These are phyloP conservation scores for Zeus faber DNA, from an alignment of 2,113 vertebrate species.

Conservation along the genomic window DNA sequence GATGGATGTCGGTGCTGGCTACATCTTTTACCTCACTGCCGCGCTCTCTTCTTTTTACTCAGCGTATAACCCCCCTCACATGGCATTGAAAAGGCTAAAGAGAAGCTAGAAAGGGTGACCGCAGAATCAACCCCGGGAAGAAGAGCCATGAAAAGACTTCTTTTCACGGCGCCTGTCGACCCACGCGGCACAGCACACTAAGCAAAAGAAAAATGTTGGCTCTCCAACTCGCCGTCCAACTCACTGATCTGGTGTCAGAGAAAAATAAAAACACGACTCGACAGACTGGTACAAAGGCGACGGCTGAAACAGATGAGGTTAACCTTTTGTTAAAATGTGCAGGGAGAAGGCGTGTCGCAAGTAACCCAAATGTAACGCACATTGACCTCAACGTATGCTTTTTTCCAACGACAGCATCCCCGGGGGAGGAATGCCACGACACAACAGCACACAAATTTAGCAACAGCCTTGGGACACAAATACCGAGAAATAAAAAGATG, in stretches of 20 bases:
- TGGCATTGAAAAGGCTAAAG: constrained; percentile 42
- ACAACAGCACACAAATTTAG: constrained; percentile 88
- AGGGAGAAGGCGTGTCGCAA: constrained; percentile 70
- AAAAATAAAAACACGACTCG: neutral
- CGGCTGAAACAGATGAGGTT: neutral
- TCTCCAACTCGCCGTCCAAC: too few relatives aligned
- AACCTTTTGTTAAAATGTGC: constrained; percentile 13
- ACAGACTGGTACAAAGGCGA: constrained; percentile 36
- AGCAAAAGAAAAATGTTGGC: constrained; percentile 25
- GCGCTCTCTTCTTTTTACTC: neutral
- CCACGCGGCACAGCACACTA: constrained; percentile 56
- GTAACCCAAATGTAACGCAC: constrained; percentile 91
- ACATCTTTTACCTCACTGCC: constrained; percentile 2
- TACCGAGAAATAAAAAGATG: constrained; percentile 76
- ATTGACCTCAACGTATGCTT: constrained; percentile 83
- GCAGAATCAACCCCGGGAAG: constrained; percentile 20
- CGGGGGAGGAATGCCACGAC: constrained; percentile 80
- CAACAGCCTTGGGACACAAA: constrained; percentile 85
- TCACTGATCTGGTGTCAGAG: neutral
- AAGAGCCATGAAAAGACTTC: constrained; percentile 32
- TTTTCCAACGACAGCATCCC: constrained; percentile 80
- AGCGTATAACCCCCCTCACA: constrained; percentile 17
- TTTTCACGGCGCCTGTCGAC: too few relatives aligned
- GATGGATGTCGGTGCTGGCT: constrained; percentile 17
- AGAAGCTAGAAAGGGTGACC: constrained; percentile 27